Conservation (phyloP, 2,113 vertebrate species). For the Apaloderma vittatum region DNA sequence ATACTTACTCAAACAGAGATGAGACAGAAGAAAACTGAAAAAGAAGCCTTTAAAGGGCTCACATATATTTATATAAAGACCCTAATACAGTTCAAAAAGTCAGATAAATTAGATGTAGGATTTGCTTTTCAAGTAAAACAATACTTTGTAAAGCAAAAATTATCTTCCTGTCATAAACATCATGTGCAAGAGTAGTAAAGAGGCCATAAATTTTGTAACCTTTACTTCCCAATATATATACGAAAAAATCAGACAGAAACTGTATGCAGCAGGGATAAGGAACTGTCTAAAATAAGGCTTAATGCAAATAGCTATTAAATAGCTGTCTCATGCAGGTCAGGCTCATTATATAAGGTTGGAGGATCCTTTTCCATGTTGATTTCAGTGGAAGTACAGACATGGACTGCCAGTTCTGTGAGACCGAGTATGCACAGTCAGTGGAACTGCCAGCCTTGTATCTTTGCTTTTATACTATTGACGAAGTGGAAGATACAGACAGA, state of each 20-base stretch:
- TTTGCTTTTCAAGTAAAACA: neutral
- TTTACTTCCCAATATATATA: neutral
- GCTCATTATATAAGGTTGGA: neutral
- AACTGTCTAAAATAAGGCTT: neutral
- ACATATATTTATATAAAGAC: neutral
- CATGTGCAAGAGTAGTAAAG: neutral
- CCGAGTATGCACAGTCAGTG: neutral
- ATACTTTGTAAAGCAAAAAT: neutral
- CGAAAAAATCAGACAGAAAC: neutral
- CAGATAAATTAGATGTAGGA: neutral
- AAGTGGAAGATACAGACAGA: neutral
- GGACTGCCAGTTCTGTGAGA: neutral
- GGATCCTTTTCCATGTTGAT: neutral
- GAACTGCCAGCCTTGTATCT: neutral
- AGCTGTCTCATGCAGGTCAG: neutral
- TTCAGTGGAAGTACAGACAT: neutral
- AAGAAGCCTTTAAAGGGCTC: neutral
- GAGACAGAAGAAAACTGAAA: neutral
- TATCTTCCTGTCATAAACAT: neutral
- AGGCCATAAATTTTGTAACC: neutral
- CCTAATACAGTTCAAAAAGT: neutral
- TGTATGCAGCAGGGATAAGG: neutral
- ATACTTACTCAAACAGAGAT: neutral
- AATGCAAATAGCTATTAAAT: neutral
- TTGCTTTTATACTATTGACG: neutral